These are phyloP conservation scores for Oasisia sp. DNA, from an alignment of 2,888 invertebrate species.

Conservation along the genomic window DNA sequence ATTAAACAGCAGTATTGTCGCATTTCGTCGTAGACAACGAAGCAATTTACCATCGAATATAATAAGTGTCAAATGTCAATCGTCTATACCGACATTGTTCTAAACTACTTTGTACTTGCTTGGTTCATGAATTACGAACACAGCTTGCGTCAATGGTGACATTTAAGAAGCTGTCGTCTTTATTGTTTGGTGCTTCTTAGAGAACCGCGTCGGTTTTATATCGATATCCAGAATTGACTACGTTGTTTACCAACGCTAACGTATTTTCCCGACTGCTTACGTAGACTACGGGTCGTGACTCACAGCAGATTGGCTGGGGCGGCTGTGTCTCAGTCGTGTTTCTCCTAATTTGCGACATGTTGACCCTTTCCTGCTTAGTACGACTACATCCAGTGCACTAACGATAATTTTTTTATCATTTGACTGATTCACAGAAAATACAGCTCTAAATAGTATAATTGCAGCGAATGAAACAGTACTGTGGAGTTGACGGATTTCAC, in stretches of 20 bases:
- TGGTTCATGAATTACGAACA: not conserved
- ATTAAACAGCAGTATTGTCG: not conserved
- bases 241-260: not conserved
- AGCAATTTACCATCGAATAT: not conserved
- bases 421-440: not conserved
- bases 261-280: not conserved
- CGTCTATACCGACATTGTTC: not conserved
- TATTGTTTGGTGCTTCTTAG: not conserved
- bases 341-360: not conserved
- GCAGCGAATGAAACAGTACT: not conserved
- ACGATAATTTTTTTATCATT: too few species aligned
- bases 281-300: not conserved
- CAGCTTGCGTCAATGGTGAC: not conserved
- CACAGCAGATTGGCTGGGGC: not conserved
- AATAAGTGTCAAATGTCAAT: not conserved
- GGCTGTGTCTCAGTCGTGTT: not conserved
- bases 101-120: not conserved
- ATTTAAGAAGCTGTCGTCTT: not conserved
- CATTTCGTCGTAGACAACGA: not conserved
- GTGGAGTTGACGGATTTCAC: not conserved
- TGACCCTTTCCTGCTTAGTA: not conserved
- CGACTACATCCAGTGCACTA: not conserved
- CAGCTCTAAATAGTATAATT: not conserved
- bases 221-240: slow-evolving; percentile 2
- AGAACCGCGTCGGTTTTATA: not conserved